A percentile compares a stretch with the other conserved stretches of the same genome.
These are phyloP conservation scores for Emys orbicularis DNA, from an alignment of 2,797 vertebrate species.

Conservation along the genomic window DNA sequence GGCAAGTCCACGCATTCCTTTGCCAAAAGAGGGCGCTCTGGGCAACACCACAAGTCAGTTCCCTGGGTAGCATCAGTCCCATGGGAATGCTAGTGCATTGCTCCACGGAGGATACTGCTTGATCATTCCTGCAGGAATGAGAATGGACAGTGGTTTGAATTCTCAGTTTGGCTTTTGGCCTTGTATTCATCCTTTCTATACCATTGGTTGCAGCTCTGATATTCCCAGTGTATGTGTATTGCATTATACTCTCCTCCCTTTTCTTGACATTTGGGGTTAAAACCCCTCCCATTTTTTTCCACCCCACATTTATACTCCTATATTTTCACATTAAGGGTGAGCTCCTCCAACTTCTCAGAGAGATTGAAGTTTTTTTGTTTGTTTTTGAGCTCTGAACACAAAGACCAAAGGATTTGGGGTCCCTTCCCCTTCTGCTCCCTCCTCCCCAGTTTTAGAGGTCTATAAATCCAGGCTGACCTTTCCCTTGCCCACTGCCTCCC, in stretches of 20 bases:
- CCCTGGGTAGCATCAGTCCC: background rate
- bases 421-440: background rate
- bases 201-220: slow-evolving; percentile 35
- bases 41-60: background rate
- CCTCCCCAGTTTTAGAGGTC: background rate
- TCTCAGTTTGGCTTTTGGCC: slow-evolving; percentile 21
- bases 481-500: background rate
- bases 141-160: slow-evolving; percentile 52
- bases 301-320: background rate
- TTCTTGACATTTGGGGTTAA: background rate
- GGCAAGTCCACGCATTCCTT: slow-evolving; percentile 55
- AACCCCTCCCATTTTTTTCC: background rate
- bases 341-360: background rate
- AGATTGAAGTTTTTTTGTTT: background rate
- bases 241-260: slow-evolving; percentile 26
- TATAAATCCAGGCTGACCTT: background rate
- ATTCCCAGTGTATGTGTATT: slow-evolving; percentile 64
- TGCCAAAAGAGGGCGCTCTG: slow-evolving; percentile 42
- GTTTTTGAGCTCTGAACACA: background rate
- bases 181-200: slow-evolving; percentile 64
- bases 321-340: background rate
- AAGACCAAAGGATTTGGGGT: background rate
- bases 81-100: slow-evolving; percentile 18
- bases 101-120: slow-evolving; percentile 22
- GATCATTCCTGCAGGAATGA: slow-evolving; percentile 26